Evolutionary conservation across 2,888 invertebrate species (phyloP).

Genomic region (Drosophila cracens): DNA sequence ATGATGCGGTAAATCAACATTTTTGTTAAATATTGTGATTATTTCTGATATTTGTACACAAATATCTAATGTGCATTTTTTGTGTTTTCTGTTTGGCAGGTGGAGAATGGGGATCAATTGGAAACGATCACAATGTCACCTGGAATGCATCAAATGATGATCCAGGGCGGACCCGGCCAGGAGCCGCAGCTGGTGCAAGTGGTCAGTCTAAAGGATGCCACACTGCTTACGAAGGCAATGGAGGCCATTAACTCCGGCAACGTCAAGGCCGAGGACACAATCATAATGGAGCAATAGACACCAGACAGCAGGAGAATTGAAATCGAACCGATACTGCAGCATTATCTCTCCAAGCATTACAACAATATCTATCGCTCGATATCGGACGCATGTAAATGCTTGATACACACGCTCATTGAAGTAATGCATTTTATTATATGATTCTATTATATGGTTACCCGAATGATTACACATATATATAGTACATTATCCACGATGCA

Average conservation of each 20-base stretch:
- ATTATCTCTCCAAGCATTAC: conserved; percentile 12
- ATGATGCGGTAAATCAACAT: neutral
- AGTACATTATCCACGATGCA: conserved; percentile 34
- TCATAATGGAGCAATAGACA: conserved; percentile 84
- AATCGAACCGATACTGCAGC: conserved; percentile 9
- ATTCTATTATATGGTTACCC: conserved; percentile 15
- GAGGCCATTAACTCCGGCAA: conserved; percentile 87
- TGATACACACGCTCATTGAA: conserved; percentile 31
- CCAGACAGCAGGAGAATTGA: conserved; percentile 4
- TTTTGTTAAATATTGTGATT: neutral
- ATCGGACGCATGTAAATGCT: conserved; percentile 45
- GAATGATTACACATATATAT: conserved; percentile 21
- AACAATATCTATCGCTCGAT: conserved; percentile 1
- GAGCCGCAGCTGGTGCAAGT: conserved; percentile 93
- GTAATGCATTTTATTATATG: conserved; percentile 38
- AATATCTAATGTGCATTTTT: neutral
- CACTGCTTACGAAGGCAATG: conserved; percentile 92
- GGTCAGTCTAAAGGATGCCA: conserved; percentile 93
- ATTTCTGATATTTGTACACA: neutral
- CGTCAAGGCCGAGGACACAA: conserved; percentile 90
- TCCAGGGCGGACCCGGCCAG: conserved; percentile 89
- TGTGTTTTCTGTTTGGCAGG: conserved; percentile 85
- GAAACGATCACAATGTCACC: conserved; percentile 92
- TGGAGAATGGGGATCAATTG: conserved; percentile 91
- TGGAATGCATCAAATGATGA: conserved; percentile 93